Conservation (phyloP, 2,888 invertebrate species). For the Aleiodes testaceus region DNA sequence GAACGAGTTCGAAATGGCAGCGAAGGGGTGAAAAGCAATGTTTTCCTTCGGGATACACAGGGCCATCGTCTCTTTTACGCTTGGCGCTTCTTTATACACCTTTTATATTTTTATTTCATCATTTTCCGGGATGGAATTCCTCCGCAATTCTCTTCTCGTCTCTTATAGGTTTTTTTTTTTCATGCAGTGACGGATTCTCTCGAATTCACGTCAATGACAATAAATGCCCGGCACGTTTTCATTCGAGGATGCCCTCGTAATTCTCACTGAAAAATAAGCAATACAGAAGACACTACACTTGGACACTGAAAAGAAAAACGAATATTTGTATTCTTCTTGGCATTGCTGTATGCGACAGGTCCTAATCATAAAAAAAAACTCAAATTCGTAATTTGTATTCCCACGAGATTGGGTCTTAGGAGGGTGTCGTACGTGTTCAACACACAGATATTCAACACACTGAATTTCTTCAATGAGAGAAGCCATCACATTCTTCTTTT, state of each 20-base stretch:
- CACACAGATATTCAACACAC: conserved; percentile 33
- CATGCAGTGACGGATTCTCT: background rate
- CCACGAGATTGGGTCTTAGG: conserved; percentile 46
- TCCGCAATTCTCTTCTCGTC: conserved; percentile 4
- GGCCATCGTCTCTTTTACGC: conserved; percentile 39
- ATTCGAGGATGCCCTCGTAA: conserved; percentile 16
- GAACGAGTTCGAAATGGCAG: no score
- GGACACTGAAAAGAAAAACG: conserved; percentile 22
- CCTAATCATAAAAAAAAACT: conserved; percentile 28
- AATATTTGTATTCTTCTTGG: conserved; percentile 44
- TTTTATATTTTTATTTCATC: conserved; percentile 30
- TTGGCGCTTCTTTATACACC: conserved; percentile 24
- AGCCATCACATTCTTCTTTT: conserved; percentile 6
- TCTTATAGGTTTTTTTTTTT: background rate
- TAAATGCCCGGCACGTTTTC: conserved; percentile 41
- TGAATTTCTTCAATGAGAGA: conserved; percentile 7
- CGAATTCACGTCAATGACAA: background rate
- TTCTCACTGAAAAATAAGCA: conserved; percentile 27
- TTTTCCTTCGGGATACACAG: conserved; percentile 31
- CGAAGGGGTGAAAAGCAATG: conserved; percentile 42
- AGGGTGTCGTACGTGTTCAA: conserved; percentile 28
- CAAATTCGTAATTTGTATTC: conserved; percentile 54
- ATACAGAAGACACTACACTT: conserved; percentile 9
- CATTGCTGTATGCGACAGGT: background rate
- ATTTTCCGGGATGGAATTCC: background rate